Conservation (phyloP, 2,113 vertebrate genomes). For the Alouatta palliata region DNA sequence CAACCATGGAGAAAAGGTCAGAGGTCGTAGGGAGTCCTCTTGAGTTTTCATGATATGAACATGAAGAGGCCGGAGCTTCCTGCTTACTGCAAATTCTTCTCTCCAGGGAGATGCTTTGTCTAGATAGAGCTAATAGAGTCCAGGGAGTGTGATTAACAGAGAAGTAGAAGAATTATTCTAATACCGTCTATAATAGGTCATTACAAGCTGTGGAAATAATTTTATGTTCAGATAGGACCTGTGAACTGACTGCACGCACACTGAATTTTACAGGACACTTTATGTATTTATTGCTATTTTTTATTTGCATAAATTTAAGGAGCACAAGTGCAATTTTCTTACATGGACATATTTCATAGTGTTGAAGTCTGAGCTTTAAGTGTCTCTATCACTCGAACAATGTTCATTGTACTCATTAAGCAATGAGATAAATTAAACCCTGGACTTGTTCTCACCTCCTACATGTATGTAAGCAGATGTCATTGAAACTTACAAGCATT, state of each 20-base stretch:
- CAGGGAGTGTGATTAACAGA: neutral
- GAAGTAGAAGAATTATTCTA: neutral
- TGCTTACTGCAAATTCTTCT: constrained; percentile 3
- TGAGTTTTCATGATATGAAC: constrained; percentile 31
- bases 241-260: neutral
- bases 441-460: neutral
- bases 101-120: constrained; percentile 21
- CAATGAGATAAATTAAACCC: neutral
- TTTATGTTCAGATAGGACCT: neutral
- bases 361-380: neutral
- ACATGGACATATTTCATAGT: neutral
- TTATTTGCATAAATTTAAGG: neutral
- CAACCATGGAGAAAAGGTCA: constrained; percentile 68
- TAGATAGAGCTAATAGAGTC: neutral
- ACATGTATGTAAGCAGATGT: neutral
- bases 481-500: neutral
- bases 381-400: neutral
- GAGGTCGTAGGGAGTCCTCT: constrained; percentile 53
- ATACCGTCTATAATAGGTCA: neutral
- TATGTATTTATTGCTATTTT: neutral
- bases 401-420: neutral
- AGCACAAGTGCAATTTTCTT: neutral
- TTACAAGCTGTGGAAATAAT: neutral
- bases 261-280: neutral
- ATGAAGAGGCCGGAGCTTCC: constrained; percentile 23